Conservation (phyloP, 2,797 vertebrate genomes). For the Sebastes hopkinsi region DNA sequence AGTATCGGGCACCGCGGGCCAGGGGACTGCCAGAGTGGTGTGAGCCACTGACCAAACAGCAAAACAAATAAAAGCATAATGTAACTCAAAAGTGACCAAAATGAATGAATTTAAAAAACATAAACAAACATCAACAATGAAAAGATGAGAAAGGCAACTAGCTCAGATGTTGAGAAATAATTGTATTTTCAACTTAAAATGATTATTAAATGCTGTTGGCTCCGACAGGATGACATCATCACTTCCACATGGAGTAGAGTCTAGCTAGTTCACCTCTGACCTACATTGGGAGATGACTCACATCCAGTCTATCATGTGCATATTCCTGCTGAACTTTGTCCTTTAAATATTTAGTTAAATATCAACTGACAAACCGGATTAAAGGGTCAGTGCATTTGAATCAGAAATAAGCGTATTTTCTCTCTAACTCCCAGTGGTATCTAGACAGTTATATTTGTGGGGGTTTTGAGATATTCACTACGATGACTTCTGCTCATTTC, state of each 20-base stretch:
- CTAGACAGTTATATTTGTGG: neutral
- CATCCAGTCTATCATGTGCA: slow-evolving; percentile 20
- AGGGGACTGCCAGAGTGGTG: slow-evolving; percentile 93
- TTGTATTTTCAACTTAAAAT: slow-evolving; percentile 1
- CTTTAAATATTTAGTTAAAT: slow-evolving; percentile 66
- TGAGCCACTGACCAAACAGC: slow-evolving; percentile 85
- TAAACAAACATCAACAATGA: slow-evolving; percentile 42
- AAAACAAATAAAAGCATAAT: slow-evolving; percentile 62
- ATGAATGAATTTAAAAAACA: slow-evolving; percentile 33
- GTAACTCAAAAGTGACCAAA: slow-evolving; percentile 65
- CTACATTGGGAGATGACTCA: slow-evolving; percentile 40
- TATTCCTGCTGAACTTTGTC: slow-evolving; percentile 49
- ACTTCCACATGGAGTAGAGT: neutral
- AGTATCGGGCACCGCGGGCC: slow-evolving; percentile 86
- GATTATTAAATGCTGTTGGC: neutral
- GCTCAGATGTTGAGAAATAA: slow-evolving; percentile 3
- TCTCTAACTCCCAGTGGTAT: neutral
- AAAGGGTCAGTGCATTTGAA: slow-evolving; percentile 48
- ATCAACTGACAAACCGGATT: slow-evolving; percentile 66
- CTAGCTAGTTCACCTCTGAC: slow-evolving; percentile 7
- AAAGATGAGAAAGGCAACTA: slow-evolving; percentile 4
- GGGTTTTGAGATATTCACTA: neutral
- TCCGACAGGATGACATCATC: slow-evolving; percentile 7
- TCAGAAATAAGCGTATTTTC: neutral
- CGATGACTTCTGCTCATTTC: slow-evolving; percentile 1